Conservation (phyloP, 2,797 vertebrate species). For the Acanthurus leucopareius region DNA sequence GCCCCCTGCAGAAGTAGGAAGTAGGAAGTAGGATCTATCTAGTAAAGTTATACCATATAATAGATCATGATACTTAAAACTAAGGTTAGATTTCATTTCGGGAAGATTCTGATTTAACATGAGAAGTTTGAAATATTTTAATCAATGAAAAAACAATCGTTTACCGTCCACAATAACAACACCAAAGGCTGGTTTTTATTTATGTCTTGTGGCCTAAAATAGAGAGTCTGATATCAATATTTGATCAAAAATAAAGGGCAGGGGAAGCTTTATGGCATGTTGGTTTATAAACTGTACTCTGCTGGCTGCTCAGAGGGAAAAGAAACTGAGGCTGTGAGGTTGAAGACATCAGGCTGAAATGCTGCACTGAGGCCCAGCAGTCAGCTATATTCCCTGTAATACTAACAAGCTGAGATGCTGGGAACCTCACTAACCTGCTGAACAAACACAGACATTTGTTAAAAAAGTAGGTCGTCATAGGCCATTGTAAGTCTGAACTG, state of each 20-base stretch:
- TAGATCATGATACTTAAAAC: too few relatives aligned
- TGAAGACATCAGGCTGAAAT: conserved; percentile 36
- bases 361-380: conserved; percentile 23
- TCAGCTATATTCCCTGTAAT: conserved; percentile 33
- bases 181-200: too few relatives aligned
- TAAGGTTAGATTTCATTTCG: too few relatives aligned
- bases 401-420: conserved; percentile 20
- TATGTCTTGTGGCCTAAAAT: too few relatives aligned
- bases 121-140: too few relatives aligned
- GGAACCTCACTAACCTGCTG: background rate
- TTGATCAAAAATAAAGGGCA: conserved; percentile 38
- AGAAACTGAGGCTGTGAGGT: conserved; percentile 29
- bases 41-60: too few relatives aligned
- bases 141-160: too few relatives aligned
- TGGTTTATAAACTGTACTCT: background rate
- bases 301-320: conserved; percentile 27
- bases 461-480: conserved; percentile 26
- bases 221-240: conserved; percentile 49
- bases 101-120: too few relatives aligned
- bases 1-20: too few relatives aligned
- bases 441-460: background rate
- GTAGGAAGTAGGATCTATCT: too few relatives aligned
- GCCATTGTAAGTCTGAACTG: conserved; percentile 7
- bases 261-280: conserved; percentile 4
- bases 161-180: too few relatives aligned